phyloP scores from a whole-genome alignment of 2,797 vertebrate genomes.

The Darevskia mixta region DNA sequence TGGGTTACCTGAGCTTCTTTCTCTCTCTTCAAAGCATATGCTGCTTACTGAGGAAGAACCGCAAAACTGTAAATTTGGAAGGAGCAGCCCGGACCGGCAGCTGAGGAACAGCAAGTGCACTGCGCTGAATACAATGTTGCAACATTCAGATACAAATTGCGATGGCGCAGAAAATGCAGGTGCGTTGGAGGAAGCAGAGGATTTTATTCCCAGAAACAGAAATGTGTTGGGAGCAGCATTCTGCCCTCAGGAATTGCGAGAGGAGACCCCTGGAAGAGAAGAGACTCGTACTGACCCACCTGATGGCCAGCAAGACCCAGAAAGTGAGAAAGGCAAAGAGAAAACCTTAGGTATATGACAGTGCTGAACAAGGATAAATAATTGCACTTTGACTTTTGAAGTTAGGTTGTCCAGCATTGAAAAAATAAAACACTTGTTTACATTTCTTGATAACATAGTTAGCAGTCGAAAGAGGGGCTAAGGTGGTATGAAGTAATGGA shows the following conservation, averaged over 20 bases:
- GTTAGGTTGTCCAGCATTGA: not conserved
- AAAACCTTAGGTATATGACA: constrained; percentile 81
- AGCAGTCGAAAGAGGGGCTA: no score
- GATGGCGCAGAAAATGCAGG: constrained; percentile 40
- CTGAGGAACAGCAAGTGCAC: constrained; percentile 77
- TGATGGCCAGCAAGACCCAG: constrained; percentile 87
- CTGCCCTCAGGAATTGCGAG: constrained; percentile 82
- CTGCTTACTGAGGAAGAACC: constrained; percentile 84
- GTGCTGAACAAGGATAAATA: not conserved
- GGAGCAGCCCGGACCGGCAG: constrained; percentile 76
- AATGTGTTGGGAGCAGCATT: constrained; percentile 61
- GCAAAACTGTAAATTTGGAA: constrained; percentile 80
- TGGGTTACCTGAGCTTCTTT: not conserved
- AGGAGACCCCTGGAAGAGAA: constrained; percentile 90
- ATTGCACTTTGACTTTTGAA: not conserved
- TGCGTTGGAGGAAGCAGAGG: constrained; percentile 55
- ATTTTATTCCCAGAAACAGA: constrained; percentile 67
- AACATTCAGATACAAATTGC: constrained; percentile 65
- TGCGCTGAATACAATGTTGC: constrained; percentile 70
- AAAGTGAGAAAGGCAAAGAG: constrained; percentile 81
- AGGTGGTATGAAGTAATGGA: no score
- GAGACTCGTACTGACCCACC: constrained; percentile 87
- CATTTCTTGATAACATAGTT: not conserved
- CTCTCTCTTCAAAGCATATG: constrained; percentile 71
- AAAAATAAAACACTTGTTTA: not conserved